Evolutionary conservation across 2,888 invertebrate species (phyloP).

Genomic region (Aphidius colemani): DNA sequence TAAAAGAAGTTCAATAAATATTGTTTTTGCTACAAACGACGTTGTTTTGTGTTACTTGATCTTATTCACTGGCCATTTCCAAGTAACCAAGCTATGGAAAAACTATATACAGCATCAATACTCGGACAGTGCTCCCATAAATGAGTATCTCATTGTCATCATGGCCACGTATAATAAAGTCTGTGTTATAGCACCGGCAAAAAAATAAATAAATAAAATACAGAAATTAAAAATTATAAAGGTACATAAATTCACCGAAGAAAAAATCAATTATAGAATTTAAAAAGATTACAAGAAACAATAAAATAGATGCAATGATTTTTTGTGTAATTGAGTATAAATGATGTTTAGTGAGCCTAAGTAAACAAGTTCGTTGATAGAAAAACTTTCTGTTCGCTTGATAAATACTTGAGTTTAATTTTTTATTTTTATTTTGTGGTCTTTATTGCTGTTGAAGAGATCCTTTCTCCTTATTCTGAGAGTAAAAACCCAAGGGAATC

Average conservation of each 20-base stretch:
- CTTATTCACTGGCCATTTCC: slow-evolving; percentile 41
- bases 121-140: slow-evolving; percentile 10
- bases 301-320: slow-evolving; percentile 1
- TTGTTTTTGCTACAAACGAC: slow-evolving; percentile 43
- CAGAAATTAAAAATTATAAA: background rate
- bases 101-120: slow-evolving; percentile 20
- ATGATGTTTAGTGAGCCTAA: slow-evolving; percentile 16
- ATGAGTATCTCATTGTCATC: slow-evolving; percentile 5
- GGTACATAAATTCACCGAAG: background rate
- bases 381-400: slow-evolving; percentile 12
- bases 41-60: slow-evolving; percentile 31
- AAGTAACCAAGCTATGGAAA: slow-evolving; percentile 41
- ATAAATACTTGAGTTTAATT: slow-evolving; percentile 18
- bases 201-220: too few relatives aligned
- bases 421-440: slow-evolving; percentile 3
- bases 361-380: slow-evolving; percentile 16
- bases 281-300: background rate
- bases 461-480: slow-evolving; percentile 8
- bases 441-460: slow-evolving; percentile 23
- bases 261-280: background rate
- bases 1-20: slow-evolving; percentile 47
- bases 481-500: slow-evolving; percentile 21
- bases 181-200: too few relatives aligned
- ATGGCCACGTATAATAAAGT: background rate
- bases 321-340: slow-evolving; percentile 17